These are phyloP conservation scores for Polyommatus icarus DNA, from an alignment of 2,888 invertebrate genomes.

Conservation along the genomic window DNA sequence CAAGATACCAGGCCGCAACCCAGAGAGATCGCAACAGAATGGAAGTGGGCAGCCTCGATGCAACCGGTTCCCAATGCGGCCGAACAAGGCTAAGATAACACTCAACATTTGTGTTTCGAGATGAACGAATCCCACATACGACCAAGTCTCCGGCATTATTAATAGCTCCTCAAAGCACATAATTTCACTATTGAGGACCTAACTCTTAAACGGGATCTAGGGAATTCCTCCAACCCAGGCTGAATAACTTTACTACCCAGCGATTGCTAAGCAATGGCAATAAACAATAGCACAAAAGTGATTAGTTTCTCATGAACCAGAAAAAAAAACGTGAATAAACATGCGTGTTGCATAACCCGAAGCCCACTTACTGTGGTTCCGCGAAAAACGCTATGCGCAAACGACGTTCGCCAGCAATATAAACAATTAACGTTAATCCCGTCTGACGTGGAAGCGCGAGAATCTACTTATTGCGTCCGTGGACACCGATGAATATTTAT, in stretches of 20 bases:
- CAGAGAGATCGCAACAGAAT: conserved; percentile 37
- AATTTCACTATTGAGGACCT: not conserved
- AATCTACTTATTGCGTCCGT: conserved; percentile 26
- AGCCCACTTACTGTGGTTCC: conserved; percentile 18
- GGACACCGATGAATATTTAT: conserved; percentile 31
- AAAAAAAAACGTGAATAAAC: not conserved
- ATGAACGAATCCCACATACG: conserved; percentile 39
- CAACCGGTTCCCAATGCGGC: conserved; percentile 68
- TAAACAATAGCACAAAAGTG: conserved; percentile 12
- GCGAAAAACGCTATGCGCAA: conserved; percentile 6
- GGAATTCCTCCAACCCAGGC: not conserved
- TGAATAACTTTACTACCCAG: not conserved
- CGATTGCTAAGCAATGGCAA: not conserved
- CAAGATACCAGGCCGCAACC: not conserved
- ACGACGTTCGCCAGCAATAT: conserved; percentile 13
- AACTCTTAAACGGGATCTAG: not conserved
- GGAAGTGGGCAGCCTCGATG: conserved; percentile 55
- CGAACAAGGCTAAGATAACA: conserved; percentile 57
- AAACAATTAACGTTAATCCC: conserved; percentile 26
- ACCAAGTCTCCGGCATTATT: not conserved
- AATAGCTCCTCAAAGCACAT: not conserved
- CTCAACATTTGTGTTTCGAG: conserved; percentile 51
- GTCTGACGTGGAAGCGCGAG: conserved; percentile 24
- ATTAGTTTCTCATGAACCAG: not conserved
- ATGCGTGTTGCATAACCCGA: not conserved